A percentile compares a stretch with the other conserved stretches of the same genome.
These are phyloP conservation scores for Tortricodes alternella DNA, from an alignment of 2,888 invertebrate genomes.

Conservation along the genomic window DNA sequence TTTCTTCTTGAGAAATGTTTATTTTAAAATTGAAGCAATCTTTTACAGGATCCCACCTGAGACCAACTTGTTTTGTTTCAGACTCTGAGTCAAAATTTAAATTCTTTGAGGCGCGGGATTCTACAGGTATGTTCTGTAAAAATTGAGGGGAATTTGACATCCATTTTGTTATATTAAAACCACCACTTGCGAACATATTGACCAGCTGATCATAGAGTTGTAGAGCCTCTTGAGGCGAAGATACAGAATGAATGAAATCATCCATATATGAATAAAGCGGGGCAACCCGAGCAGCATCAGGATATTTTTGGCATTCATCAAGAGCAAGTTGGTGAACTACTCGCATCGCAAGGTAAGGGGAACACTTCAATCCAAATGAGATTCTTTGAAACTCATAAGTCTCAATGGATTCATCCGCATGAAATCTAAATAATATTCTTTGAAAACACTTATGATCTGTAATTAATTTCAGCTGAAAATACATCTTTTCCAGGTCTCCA, in stretches of 20 bases:
- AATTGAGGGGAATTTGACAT: conserved; percentile 8
- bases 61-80: conserved; percentile 7
- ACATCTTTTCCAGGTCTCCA: conserved; percentile 30
- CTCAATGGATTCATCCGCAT: background rate
- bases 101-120: background rate
- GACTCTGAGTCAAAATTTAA: conserved; percentile 13
- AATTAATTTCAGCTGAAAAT: conserved; percentile 21
- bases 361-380: conserved; percentile 11
- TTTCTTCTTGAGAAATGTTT: background rate
- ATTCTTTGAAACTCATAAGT: conserved; percentile 21
- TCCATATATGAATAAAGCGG: conserved; percentile 18
- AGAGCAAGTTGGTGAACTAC: conserved; percentile 23
- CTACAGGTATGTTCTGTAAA: conserved; percentile 1
- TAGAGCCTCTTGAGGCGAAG: conserved; percentile 3
- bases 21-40: conserved; percentile 5
- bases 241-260: conserved; percentile 18
- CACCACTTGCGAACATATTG: conserved; percentile 20
- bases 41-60: conserved; percentile 1
- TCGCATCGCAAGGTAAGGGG: conserved; percentile 32
- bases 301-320: background rate
- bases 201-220: conserved; percentile 13
- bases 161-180: conserved; percentile 27
- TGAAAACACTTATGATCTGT: conserved; percentile 17
- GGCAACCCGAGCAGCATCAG: conserved; percentile 2
- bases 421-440: conserved; percentile 7